Evolutionary conservation across 2,113 vertebrate species (phyloP).

Genomic region (Forbesichthys agassizii): DNA sequence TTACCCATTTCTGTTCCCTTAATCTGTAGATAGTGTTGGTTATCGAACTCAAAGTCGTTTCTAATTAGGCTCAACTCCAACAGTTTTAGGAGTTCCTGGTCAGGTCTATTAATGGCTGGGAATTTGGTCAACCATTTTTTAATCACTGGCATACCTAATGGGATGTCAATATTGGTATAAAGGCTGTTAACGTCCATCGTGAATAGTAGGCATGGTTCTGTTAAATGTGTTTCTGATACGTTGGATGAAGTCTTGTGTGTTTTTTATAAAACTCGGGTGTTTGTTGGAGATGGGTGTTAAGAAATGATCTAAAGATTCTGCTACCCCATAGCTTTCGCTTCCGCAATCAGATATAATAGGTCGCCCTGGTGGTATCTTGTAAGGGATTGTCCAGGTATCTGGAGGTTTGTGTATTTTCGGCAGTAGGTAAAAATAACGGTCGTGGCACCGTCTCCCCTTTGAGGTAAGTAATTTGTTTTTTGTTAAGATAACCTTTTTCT

Average conservation of each 20-base stretch:
- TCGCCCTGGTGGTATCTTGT: not conserved
- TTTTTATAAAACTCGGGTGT: not conserved
- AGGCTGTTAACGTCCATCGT: not conserved
- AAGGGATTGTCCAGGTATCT: not conserved
- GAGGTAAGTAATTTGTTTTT: not conserved
- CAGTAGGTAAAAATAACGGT: not conserved
- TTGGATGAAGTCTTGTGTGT: not conserved
- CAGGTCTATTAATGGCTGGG: not conserved
- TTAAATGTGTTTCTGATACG: not conserved
- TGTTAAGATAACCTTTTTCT: no score
- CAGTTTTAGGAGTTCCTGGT: not conserved
- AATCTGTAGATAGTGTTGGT: not conserved
- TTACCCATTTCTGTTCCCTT: slow-evolving; percentile 18
- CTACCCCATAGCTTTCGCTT: not conserved
- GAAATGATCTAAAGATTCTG: slow-evolving; percentile 7
- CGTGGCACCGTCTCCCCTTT: not conserved
- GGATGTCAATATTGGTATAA: not conserved
- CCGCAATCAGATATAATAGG: slow-evolving; percentile 15
- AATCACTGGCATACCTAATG: not conserved
- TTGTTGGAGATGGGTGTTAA: not conserved
- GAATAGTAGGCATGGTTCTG: not conserved
- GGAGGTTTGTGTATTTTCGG: not conserved
- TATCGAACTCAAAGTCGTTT: slow-evolving; percentile 16
- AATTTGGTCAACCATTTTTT: not conserved
- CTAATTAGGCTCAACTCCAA: not conserved